Evolutionary conservation across 2,888 invertebrate species (phyloP).

Genomic region (Scaptomyza reducta): DNA sequence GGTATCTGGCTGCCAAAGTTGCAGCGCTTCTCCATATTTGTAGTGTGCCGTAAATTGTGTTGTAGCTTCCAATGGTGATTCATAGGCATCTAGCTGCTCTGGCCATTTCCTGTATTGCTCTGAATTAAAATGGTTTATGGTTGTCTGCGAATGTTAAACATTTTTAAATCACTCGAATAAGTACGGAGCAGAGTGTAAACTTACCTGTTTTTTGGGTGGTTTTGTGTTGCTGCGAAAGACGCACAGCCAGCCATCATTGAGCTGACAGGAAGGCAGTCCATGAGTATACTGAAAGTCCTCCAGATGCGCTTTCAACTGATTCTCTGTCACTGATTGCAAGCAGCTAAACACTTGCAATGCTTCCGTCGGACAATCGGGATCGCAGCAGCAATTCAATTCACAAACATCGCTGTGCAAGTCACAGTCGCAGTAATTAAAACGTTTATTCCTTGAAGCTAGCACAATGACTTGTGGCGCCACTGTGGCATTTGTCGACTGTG

Average conservation of each 20-base stretch:
- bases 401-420: constrained; percentile 86
- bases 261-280: constrained; percentile 80
- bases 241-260: constrained; percentile 82
- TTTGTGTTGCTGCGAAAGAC: constrained; percentile 79
- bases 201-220: constrained; percentile 50
- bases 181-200: neutral
- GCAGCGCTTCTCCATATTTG: constrained; percentile 72
- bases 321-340: neutral
- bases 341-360: constrained; percentile 78
- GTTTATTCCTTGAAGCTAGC: neutral
- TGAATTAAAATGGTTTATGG: constrained; percentile 51
- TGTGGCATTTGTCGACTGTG: constrained; percentile 25
- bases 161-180: neutral
- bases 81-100: constrained; percentile 39
- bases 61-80: constrained; percentile 14
- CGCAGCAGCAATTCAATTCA: constrained; percentile 93
- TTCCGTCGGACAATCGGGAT: constrained; percentile 86
- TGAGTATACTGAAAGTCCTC: constrained; percentile 79
- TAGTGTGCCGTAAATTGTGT: constrained; percentile 50
- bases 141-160: neutral
- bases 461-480: neutral
- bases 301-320: constrained; percentile 45
- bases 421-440: constrained; percentile 85
- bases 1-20: constrained; percentile 62
- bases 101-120: constrained; percentile 66